These are phyloP conservation scores for Propithecus deckenii DNA, from an alignment of 2,797 vertebrate species.

Conservation along the genomic window DNA sequence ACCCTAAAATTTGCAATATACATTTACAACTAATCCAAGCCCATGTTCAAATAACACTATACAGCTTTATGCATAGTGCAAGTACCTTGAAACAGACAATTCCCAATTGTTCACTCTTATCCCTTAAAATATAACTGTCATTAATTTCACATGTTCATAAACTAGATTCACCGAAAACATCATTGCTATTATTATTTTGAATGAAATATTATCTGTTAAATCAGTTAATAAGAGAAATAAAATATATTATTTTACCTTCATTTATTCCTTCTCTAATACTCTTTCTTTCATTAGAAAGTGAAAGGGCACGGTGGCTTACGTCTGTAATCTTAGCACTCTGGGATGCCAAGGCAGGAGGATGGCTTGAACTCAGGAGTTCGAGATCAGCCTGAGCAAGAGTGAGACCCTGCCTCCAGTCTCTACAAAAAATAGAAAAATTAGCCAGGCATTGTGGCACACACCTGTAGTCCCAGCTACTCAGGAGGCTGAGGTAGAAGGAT, in stretches of 20 bases:
- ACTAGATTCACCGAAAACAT: background rate
- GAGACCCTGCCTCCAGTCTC: no score
- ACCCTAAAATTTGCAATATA: background rate
- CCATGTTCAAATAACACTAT: background rate
- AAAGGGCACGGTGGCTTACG: no score
- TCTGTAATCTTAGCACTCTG: no score
- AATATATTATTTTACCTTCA: background rate
- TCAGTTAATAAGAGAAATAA: background rate
- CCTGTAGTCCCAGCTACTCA: no score
- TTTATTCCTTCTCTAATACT: background rate
- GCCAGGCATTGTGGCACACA: no score
- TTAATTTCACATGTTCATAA: background rate
- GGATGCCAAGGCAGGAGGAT: no score
- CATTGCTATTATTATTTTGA: background rate
- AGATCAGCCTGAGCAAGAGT: no score
- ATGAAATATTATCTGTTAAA: background rate
- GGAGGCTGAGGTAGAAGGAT: no score
- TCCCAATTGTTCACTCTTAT: background rate
- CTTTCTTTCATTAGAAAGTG: background rate
- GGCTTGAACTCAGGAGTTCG: no score
- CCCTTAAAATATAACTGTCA: background rate
- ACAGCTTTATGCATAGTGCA: background rate
- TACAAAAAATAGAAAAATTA: no score
- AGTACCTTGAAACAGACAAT: background rate
- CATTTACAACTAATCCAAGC: background rate